Conservation (phyloP, 2,797 vertebrate genomes). For the Enoplosus armatus region DNA sequence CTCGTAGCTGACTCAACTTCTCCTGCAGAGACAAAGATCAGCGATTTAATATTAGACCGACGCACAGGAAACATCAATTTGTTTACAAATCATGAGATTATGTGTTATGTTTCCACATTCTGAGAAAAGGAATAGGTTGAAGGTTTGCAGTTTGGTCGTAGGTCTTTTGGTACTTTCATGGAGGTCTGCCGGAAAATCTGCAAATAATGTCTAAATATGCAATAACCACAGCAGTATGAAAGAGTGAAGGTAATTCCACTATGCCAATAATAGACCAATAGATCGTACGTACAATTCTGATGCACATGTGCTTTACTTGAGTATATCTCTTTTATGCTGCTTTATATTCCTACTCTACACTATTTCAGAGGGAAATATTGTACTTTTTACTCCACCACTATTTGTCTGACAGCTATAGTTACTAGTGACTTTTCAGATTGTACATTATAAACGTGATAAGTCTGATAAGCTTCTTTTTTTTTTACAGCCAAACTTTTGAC, state of each 20-base stretch:
- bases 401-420: too few relatives aligned
- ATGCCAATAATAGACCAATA: not conserved
- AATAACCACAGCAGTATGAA: not conserved
- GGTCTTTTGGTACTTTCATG: conserved; percentile 24
- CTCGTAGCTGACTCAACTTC: conserved; percentile 75
- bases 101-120: not conserved
- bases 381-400: too few relatives aligned
- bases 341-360: too few relatives aligned
- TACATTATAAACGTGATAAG: too few relatives aligned
- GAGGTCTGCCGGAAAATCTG: conserved; percentile 6
- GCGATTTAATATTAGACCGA: not conserved
- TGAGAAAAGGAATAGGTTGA: conserved; percentile 10
- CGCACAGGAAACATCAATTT: not conserved
- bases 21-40: conserved; percentile 67
- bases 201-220: conserved; percentile 7
- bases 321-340: too few relatives aligned
- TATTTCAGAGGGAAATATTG: too few relatives aligned
- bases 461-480: too few relatives aligned
- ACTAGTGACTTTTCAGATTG: too few relatives aligned
- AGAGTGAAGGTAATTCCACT: not conserved
- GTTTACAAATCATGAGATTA: conserved; percentile 18
- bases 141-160: conserved; percentile 2
- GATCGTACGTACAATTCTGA: too few relatives aligned
- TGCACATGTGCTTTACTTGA: too few relatives aligned
- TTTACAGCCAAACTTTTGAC: not conserved